Percentiles rank a stretch among this genome's conserved stretches.
These are phyloP conservation scores for Triplophysa bombifrons DNA, from an alignment of 2,797 vertebrate species.

Conservation along the genomic window DNA sequence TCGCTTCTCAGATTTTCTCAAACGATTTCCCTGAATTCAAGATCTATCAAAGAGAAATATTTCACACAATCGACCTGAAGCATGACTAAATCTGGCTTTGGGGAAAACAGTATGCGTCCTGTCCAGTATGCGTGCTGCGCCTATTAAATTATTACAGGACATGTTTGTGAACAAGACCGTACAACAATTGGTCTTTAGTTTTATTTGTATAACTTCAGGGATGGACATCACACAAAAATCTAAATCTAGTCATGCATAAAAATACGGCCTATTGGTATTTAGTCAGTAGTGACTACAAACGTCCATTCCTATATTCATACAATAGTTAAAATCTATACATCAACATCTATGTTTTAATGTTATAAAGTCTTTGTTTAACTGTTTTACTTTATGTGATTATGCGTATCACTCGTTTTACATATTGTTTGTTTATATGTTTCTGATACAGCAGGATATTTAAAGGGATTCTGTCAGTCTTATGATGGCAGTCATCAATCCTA, in stretches of 20 bases:
- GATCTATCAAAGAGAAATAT: constrained; percentile 21
- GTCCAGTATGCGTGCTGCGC: constrained; percentile 25
- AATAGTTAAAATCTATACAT: neutral
- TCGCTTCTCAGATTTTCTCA: neutral
- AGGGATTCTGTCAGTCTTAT: neutral
- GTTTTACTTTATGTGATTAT: neutral
- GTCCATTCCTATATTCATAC: neutral
- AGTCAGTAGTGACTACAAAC: neutral
- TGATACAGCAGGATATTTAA: neutral
- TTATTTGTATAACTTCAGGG: constrained; percentile 27
- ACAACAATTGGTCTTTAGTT: neutral
- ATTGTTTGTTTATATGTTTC: constrained; percentile 8
- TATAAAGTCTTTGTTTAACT: neutral
- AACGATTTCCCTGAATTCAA: neutral
- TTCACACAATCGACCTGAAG: neutral
- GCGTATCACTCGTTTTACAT: neutral
- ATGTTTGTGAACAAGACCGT: constrained; percentile 28
- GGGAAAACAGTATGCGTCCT: no score
- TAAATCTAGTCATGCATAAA: neutral
- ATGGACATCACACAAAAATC: constrained; percentile 11
- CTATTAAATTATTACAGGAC: constrained; percentile 49
- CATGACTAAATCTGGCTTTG: constrained; percentile 22
- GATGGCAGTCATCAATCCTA: neutral
- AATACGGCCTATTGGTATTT: neutral
- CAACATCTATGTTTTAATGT: neutral